phyloP scores from a whole-genome alignment of 2,888 invertebrate genomes.

The Melanotus villosus region DNA sequence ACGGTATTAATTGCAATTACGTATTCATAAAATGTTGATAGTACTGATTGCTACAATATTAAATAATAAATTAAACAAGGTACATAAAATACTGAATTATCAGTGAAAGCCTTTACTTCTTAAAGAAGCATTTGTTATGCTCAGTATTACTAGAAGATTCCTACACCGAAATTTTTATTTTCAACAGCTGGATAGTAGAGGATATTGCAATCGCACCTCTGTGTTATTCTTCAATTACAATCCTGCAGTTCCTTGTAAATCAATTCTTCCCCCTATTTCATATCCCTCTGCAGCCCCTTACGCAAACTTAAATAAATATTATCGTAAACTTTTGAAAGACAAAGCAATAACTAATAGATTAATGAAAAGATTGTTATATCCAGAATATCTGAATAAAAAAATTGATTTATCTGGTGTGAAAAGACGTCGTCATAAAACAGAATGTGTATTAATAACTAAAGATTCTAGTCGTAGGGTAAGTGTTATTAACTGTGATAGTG shows the following conservation, averaged over 20 bases:
- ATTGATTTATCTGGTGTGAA: conserved; percentile 71
- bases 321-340: conserved; percentile 81
- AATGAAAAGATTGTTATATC: conserved; percentile 82
- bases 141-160: too few species aligned
- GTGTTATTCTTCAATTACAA: conserved; percentile 67
- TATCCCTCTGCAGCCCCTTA: conserved; percentile 85
- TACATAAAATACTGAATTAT: too few species aligned
- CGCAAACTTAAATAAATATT: conserved; percentile 82
- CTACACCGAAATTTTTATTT: conserved; percentile 25
- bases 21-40: too few species aligned
- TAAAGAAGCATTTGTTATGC: too few species aligned
- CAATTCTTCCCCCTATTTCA: conserved; percentile 80
- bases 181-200: conserved; percentile 69
- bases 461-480: conserved; percentile 59
- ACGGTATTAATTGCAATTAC: too few species aligned
- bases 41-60: too few species aligned
- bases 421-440: conserved; percentile 70
- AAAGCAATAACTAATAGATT: conserved; percentile 80
- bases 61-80: too few species aligned
- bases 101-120: too few species aligned
- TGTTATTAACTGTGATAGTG: conserved; percentile 65
- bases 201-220: conserved; percentile 72
- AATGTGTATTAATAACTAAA: conserved; percentile 65
- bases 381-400: conserved; percentile 72
- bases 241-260: conserved; percentile 66